A percentile compares a stretch with the other conserved stretches of the same genome.
Conservation (phyloP, 2,888 invertebrate genomes). For the Gerris lacustris region DNA sequence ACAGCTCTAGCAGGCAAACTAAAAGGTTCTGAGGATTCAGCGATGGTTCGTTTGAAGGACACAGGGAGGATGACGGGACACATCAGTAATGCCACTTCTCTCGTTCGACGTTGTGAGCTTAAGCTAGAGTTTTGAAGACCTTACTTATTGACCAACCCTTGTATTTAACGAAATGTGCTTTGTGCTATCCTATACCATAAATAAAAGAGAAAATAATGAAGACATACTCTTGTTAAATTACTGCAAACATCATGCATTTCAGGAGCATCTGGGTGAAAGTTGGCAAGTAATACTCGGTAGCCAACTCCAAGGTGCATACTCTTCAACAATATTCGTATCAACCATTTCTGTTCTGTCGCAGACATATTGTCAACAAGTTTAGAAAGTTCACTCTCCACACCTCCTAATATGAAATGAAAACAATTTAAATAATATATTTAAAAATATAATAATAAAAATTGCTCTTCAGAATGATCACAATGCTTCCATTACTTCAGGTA, state of each 20-base stretch:
- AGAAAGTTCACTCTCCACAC: conserved; percentile 50
- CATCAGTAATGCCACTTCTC: too few species aligned
- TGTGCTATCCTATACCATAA: too few species aligned
- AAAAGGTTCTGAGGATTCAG: too few species aligned
- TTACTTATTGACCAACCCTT: too few species aligned
- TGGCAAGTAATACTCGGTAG: conserved; percentile 51
- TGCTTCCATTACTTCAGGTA: too few species aligned
- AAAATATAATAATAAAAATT: neutral
- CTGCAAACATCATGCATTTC: conserved; percentile 58
- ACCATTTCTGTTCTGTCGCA: conserved; percentile 75
- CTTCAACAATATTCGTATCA: conserved; percentile 76
- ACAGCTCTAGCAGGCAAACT: too few species aligned
- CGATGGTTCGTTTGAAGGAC: too few species aligned
- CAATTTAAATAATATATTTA: neutral
- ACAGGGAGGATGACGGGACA: too few species aligned
- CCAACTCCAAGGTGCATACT: conserved; percentile 66
- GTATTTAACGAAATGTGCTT: too few species aligned
- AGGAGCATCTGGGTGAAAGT: conserved; percentile 69
- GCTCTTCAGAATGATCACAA: neutral
- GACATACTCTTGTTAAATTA: conserved; percentile 51
- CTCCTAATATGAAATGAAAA: conserved; percentile 33
- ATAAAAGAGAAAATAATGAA: too few species aligned
- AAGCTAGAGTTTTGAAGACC: too few species aligned
- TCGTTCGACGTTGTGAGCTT: too few species aligned
- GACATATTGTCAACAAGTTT: conserved; percentile 54